Base-by-base conservation (phyloP, 2,797 vertebrate species). In the Galago senegalensis region DNA sequence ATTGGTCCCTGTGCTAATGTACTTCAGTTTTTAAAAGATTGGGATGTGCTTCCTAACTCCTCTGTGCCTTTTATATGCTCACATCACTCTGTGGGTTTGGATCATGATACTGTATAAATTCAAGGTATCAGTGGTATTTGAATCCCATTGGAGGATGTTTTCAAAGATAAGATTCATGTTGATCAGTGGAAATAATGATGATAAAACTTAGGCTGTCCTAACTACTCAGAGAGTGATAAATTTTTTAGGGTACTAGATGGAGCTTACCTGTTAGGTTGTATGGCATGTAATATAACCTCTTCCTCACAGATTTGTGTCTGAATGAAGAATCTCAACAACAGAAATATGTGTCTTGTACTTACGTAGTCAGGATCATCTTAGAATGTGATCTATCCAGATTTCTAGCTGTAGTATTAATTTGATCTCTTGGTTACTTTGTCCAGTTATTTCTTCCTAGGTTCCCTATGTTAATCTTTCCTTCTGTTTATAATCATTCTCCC, bases 181-280 rank as follows among this genome's bases (percentile, higher is more conserved):
- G 27, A 49, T 87, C 5, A n/a, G 46, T 89, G 61, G 49, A 96
- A 92, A 93, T 89, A 93, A 90, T 94, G 70, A 84, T 89, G 77
- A 87, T 82, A 94, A 91, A 92, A 82, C 18, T 76, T 23, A 89
- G 61, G 27, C 87, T 87, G n/a, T 91, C 58, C 65, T 63, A 31
- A 49, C 65, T 93, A 63, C 84, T 65, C 37, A 92, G 61, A 63
- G 31, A 77, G 53, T 86, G 73, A 69, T 83, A 69, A 72, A 11
- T 73, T 85, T 87, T 94, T 90, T 34, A 70, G 25, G 23, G 21
- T 84, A 12, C 40, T 49, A 83, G 69, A 8, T 37, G 91, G 72
- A 94, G 85, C 56, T 95, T n/a, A 84, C 76, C 37, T 89, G 2
- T 94, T 87, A 83, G 69, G 25, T 90, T 73, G 34, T 76, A 13